Conservation (phyloP, 2,797 vertebrate species). For the Microctenopoma lineatum region DNA sequence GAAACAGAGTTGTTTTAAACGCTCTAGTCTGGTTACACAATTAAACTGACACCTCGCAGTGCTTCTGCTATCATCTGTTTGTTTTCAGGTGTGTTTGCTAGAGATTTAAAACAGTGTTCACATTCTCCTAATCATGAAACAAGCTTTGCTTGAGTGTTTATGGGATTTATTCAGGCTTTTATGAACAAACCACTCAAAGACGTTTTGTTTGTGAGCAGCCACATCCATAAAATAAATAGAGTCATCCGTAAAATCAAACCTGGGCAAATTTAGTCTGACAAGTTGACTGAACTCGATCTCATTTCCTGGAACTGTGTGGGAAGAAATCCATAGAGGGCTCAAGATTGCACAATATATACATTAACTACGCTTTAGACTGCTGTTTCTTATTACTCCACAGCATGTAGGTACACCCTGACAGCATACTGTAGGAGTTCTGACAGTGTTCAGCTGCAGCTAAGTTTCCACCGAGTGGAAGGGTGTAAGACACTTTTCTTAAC, state of each 20-base stretch:
- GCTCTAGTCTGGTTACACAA: slow-evolving; percentile 2
- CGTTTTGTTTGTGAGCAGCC: slow-evolving; percentile 24
- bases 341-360: slow-evolving; percentile 30
- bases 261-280: slow-evolving; percentile 50
- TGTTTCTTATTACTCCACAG: slow-evolving; percentile 2
- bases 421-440: background rate
- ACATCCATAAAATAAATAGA: slow-evolving; percentile 30
- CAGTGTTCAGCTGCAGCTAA: slow-evolving; percentile 10
- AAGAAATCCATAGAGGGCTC: slow-evolving; percentile 5
- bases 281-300: slow-evolving; percentile 36
- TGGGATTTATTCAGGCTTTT: slow-evolving; percentile 21
- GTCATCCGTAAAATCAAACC: slow-evolving; percentile 36
- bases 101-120: slow-evolving; percentile 23
- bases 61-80: background rate
- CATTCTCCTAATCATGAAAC: slow-evolving; percentile 15
- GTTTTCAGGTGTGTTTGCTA: slow-evolving; percentile 3
- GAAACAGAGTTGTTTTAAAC: background rate
- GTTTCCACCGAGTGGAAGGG: slow-evolving; percentile 2
- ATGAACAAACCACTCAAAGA: slow-evolving; percentile 2
- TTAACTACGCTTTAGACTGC: slow-evolving; percentile 19
- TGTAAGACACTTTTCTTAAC: background rate
- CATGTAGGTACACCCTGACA: slow-evolving; percentile 1
- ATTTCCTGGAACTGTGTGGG: slow-evolving; percentile 30
- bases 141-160: slow-evolving; percentile 13
- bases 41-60: slow-evolving; percentile 9